A percentile compares a stretch with the other conserved stretches of the same genome.
Evolutionary conservation across 2,888 invertebrate species (phyloP).

Genomic region (Tetragonisca angustula): DNA sequence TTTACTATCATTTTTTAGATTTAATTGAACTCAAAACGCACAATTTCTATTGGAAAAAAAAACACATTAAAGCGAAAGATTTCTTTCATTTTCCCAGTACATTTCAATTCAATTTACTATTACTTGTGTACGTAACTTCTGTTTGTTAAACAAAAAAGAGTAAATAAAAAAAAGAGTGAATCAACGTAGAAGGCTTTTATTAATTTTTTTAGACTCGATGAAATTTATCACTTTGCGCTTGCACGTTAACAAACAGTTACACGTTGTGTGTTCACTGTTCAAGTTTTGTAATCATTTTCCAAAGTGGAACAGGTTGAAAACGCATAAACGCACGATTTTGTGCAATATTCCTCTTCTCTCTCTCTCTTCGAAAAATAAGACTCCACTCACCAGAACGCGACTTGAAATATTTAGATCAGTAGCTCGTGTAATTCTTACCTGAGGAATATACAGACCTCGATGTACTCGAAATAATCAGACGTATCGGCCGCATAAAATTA

Average conservation of each 20-base stretch:
- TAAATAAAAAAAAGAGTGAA: too few relatives aligned
- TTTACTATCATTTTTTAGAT: neutral
- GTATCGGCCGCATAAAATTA: neutral
- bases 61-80: neutral
- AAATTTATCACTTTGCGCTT: neutral
- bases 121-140: too few relatives aligned
- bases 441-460: neutral
- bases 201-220: neutral
- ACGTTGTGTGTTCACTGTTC: neutral
- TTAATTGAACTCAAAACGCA: neutral
- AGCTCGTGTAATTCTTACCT: neutral
- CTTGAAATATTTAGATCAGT: neutral
- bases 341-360: neutral
- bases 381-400: neutral
- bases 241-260: neutral
- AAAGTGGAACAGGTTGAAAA: neutral
- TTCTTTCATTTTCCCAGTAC: neutral
- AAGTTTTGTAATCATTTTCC: neutral
- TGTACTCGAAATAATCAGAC: neutral
- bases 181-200: too few relatives aligned
- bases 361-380: neutral
- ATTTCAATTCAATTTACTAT: neutral
- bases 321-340: neutral
- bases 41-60: neutral
- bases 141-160: too few relatives aligned